Percentiles rank a stretch among this genome's conserved stretches.
phyloP scores from a whole-genome alignment of 2,113 vertebrate species.

The Menura novaehollandiae region DNA sequence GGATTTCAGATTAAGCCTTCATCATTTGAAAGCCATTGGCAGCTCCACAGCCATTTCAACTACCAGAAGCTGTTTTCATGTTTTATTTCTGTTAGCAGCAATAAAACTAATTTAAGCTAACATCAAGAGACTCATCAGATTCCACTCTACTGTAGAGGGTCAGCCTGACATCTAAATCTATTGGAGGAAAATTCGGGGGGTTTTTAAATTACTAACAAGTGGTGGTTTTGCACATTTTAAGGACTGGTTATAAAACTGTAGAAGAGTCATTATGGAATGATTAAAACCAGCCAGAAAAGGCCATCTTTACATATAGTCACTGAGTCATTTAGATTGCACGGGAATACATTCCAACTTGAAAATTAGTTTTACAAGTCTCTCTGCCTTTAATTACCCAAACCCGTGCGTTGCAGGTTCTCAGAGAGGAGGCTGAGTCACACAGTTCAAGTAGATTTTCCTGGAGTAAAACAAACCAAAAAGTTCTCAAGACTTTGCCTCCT shows the following conservation, averaged over 20 bases:
- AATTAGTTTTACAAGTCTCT: background rate
- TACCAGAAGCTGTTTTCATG: background rate
- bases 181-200: background rate
- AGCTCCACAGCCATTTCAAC: background rate
- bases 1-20: background rate
- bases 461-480: background rate
- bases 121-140: background rate
- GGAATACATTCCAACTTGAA: background rate
- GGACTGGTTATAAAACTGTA: background rate
- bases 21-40: background rate
- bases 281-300: background rate
- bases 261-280: background rate
- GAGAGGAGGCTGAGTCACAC: background rate
- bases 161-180: background rate
- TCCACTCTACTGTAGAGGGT: background rate
- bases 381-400: background rate
- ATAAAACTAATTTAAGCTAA: slow-evolving; percentile 1
- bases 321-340: background rate
- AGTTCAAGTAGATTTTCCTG: background rate
- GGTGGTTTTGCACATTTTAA: background rate
- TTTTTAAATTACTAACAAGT: background rate
- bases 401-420: background rate
- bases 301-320: background rate
- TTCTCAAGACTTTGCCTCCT: background rate
- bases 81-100: background rate